These are phyloP conservation scores for Strigamia crassipes DNA, from an alignment of 2,888 invertebrate genomes.

Conservation along the genomic window DNA sequence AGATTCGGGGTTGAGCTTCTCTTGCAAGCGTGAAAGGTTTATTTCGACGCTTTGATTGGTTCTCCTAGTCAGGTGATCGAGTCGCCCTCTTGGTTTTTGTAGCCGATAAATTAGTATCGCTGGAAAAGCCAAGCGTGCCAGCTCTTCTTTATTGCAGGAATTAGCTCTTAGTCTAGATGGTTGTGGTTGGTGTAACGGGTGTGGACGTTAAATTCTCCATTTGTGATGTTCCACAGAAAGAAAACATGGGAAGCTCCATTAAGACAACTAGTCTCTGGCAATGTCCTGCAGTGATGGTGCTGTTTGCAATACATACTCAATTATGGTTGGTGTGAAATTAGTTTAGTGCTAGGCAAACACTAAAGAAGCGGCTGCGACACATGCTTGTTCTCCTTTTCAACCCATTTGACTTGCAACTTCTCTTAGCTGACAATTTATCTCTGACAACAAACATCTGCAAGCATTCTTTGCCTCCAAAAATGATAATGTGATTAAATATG, in stretches of 20 bases:
- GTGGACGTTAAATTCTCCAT: neutral
- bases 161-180: too few relatives aligned
- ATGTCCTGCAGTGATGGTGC: neutral
- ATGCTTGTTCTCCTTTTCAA: neutral
- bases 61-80: too few relatives aligned
- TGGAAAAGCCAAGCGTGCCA: too few relatives aligned
- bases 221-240: neutral
- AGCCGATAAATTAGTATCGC: too few relatives aligned
- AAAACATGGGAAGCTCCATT: neutral
- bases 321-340: neutral
- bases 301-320: slow-evolving; percentile 2
- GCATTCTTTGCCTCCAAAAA: neutral
- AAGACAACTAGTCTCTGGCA: neutral
- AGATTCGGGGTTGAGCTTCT: too few relatives aligned
- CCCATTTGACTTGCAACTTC: neutral
- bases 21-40: too few relatives aligned
- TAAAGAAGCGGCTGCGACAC: neutral
- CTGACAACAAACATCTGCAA: slow-evolving; percentile 18
- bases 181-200: too few relatives aligned
- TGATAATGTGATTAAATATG: slow-evolving; percentile 16
- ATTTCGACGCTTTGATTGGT: too few relatives aligned
- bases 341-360: neutral
- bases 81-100: too few relatives aligned
- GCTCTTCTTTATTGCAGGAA: too few relatives aligned
- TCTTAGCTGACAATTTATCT: neutral